These are phyloP conservation scores for Brassicogethes aeneus DNA, from an alignment of 2,888 invertebrate species.

Conservation along the genomic window DNA sequence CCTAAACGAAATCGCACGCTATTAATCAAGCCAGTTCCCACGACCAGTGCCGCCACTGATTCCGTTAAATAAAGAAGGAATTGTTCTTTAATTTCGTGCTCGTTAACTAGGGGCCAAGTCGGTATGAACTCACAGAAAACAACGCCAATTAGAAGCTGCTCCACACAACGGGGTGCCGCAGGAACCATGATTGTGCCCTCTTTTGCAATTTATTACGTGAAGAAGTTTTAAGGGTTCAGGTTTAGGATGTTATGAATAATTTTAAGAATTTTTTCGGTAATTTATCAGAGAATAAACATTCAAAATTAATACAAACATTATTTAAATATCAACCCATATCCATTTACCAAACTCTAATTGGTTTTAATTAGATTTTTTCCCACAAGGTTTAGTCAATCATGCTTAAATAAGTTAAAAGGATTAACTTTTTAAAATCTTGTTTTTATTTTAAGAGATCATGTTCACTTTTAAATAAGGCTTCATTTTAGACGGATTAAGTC, in stretches of 20 bases:
- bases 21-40: too few species aligned
- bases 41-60: slow-evolving; percentile 1
- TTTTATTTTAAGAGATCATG: background rate
- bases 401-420: background rate
- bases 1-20: too few species aligned
- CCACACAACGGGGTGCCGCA: slow-evolving; percentile 22
- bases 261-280: too few species aligned
- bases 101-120: slow-evolving; percentile 26
- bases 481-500: background rate
- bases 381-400: background rate
- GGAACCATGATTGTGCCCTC: slow-evolving; percentile 16
- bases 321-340: too few species aligned
- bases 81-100: slow-evolving; percentile 32
- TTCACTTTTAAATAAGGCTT: background rate
- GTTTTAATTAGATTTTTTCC: background rate
- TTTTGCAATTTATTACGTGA: slow-evolving; percentile 18
- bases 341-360: too few species aligned
- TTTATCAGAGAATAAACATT: too few species aligned
- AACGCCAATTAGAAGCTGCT: slow-evolving; percentile 32
- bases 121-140: slow-evolving; percentile 23
- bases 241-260: too few species aligned
- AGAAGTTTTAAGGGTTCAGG: too few species aligned
- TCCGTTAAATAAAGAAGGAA: slow-evolving; percentile 15
- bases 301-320: too few species aligned
- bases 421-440: background rate